Evolutionary conservation across 2,113 vertebrate genomes (phyloP), one percentile per base, ranked within the genome.

Genomic region (Hippocampus mohnikei): DNA sequence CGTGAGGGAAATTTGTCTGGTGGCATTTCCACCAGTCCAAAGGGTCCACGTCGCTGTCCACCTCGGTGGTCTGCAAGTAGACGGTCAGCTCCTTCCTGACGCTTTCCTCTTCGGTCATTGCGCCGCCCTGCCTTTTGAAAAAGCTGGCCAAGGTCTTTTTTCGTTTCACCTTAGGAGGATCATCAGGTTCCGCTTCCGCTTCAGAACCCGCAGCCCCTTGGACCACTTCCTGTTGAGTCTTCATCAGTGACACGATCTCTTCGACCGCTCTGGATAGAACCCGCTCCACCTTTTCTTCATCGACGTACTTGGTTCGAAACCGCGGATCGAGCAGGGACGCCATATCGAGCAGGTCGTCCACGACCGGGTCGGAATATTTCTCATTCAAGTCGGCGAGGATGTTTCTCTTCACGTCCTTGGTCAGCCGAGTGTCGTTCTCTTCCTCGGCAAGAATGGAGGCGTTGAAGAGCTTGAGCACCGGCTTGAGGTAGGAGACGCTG

Each of bases 1-100:
- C n/a, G 3, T 44, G 64, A 20, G 65, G 65, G 27, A 48, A 67
- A 52, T 52, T 67, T 33, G 23, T 18, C 21, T 67, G 23, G 7
- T 46, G 63, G 63, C 63, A 46, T 65, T 8, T 65, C 46, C 65
- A 67, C 65, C 65, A 67, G 10, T 50, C 8, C 3, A 67, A 67
- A 21, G 46, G 46, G 18, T 67, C n/a, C 2, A 11, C 37, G 3
- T 67, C 46, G 29, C 65, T 52, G 25, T 67, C 41, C 10, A 67
- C 46, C 15, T 67, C 46, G 0, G 46, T 8, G 7, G 46, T 52
- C 25, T 50, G 65, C 16, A 67, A 33, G 46, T 67, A 67, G 23
- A 16, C 27, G 8, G 25, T 52, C 65, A 67, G 46, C 42, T 67
- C 65, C 13, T 29, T 23, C 2, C 20, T 8, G 8, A 37, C 2